A percentile compares a stretch with the other conserved stretches of the same genome.
Evolutionary conservation across 2,113 vertebrate genomes (phyloP).

Genomic region (Nothobranchius kuhntae): DNA sequence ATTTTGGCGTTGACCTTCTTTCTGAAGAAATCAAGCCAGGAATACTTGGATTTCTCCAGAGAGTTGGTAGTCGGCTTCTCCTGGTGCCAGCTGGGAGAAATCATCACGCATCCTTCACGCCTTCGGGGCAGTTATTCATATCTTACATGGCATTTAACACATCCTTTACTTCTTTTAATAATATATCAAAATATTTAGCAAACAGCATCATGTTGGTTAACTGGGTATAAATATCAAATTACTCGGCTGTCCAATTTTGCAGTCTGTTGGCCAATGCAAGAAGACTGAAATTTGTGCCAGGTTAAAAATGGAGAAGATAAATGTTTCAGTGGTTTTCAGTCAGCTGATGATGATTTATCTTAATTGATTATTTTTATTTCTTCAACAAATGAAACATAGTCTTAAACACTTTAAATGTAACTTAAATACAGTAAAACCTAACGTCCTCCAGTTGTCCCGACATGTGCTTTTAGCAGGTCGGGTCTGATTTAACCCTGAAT

Average conservation of each 20-base stretch:
- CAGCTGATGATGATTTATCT: neutral
- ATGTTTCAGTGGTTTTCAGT: neutral
- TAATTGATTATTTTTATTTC: too few species aligned
- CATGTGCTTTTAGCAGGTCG: too few species aligned
- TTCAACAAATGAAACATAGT: too few species aligned
- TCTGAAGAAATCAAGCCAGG: neutral
- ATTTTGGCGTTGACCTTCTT: too few species aligned
- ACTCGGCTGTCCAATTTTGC: conserved; percentile 30
- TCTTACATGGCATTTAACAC: neutral
- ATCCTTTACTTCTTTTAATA: conserved; percentile 34
- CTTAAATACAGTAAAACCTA: too few species aligned
- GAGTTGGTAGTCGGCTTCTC: conserved; percentile 1
- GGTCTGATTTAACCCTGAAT: too few species aligned
- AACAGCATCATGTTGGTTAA: conserved; percentile 15
- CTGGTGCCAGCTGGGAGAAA: conserved; percentile 9
- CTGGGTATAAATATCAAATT: conserved; percentile 4
- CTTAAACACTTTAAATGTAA: too few species aligned
- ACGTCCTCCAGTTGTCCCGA: too few species aligned
- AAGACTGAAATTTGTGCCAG: conserved; percentile 17
- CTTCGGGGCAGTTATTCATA: conserved; percentile 2
- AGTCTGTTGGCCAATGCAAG: conserved; percentile 10
- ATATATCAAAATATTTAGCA: conserved; percentile 31
- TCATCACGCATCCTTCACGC: conserved; percentile 9
- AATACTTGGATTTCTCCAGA: conserved; percentile 8
- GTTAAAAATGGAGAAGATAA: neutral